These are phyloP conservation scores for Circaetus gallicus DNA, from an alignment of 2,113 vertebrate genomes.

Conservation along the genomic window DNA sequence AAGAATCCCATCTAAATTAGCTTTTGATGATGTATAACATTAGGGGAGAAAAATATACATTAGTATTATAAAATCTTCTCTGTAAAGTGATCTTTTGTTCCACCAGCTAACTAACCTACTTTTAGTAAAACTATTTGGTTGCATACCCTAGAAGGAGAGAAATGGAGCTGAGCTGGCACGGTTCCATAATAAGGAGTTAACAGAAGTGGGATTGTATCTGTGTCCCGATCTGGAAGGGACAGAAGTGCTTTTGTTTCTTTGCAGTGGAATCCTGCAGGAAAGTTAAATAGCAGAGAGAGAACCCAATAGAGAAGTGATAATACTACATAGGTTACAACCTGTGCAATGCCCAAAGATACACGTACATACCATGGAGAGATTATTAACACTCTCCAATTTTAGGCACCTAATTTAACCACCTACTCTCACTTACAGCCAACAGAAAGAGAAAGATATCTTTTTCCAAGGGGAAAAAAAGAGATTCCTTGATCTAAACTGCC, in stretches of 20 bases:
- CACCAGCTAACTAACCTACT: background rate
- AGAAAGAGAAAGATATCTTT: background rate
- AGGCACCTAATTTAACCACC: background rate
- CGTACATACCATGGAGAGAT: background rate
- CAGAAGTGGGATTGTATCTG: slow-evolving; percentile 1
- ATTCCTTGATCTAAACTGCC: background rate
- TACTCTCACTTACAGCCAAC: background rate
- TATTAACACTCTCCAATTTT: background rate
- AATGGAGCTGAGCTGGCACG: background rate
- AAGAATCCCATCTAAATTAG: background rate
- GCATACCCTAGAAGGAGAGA: background rate
- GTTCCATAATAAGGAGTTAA: background rate
- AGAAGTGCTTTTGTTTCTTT: slow-evolving; percentile 21
- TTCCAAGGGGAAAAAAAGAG: background rate
- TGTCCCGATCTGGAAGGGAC: background rate
- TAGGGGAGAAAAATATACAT: background rate
- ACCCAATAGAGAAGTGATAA: background rate
- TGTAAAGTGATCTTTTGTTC: background rate
- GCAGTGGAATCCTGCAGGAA: background rate
- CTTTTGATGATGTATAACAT: background rate
- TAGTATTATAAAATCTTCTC: background rate
- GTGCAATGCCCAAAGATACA: background rate
- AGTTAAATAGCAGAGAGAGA: background rate
- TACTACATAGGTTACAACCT: background rate
- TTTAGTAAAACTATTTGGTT: background rate